phyloP scores from a whole-genome alignment of 2,888 invertebrate genomes.

The Teleiodes luculella region DNA sequence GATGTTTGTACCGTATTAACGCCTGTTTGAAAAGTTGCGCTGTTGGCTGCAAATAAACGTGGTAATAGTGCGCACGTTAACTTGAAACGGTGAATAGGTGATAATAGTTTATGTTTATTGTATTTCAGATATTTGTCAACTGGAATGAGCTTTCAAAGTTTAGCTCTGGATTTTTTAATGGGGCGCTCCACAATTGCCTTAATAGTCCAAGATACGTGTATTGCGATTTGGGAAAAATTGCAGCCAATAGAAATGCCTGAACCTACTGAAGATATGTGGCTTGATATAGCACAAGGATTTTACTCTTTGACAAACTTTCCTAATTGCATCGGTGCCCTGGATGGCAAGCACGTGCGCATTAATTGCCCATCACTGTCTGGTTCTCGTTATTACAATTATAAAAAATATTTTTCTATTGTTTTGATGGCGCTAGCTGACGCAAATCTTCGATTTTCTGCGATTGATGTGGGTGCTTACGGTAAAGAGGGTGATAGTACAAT shows the following conservation, averaged over 20 bases:
- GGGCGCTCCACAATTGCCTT: conserved; percentile 16
- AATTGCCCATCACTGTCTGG: conserved; percentile 27
- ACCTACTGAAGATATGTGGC: conserved; percentile 28
- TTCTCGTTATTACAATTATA: conserved; percentile 31
- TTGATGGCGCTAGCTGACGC: conserved; percentile 22
- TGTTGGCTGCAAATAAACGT: too few relatives aligned
- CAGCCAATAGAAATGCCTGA: conserved; percentile 21
- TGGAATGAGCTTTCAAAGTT: conserved; percentile 16
- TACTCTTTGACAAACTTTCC: conserved; percentile 27
- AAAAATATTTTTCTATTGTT: conserved; percentile 23
- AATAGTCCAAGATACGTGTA: conserved; percentile 18
- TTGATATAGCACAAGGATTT: conserved; percentile 24
- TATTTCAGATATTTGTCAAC: conserved; percentile 17
- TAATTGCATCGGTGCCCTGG: conserved; percentile 25
- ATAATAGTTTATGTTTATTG: neutral
- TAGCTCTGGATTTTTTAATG: conserved; percentile 17
- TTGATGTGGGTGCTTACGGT: conserved; percentile 23
- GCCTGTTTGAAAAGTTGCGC: too few relatives aligned
- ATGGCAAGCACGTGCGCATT: conserved; percentile 31
- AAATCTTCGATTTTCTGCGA: conserved; percentile 17
- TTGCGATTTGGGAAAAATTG: conserved; percentile 17
- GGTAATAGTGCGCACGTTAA: too few relatives aligned
- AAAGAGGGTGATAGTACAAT: conserved; percentile 18
- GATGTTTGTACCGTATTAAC: neutral
- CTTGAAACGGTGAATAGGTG: neutral